Percentiles rank a stretch among this genome's conserved stretches.
Evolutionary conservation across 2,888 invertebrate genomes (phyloP).

Genomic region (Hyles lineata): DNA sequence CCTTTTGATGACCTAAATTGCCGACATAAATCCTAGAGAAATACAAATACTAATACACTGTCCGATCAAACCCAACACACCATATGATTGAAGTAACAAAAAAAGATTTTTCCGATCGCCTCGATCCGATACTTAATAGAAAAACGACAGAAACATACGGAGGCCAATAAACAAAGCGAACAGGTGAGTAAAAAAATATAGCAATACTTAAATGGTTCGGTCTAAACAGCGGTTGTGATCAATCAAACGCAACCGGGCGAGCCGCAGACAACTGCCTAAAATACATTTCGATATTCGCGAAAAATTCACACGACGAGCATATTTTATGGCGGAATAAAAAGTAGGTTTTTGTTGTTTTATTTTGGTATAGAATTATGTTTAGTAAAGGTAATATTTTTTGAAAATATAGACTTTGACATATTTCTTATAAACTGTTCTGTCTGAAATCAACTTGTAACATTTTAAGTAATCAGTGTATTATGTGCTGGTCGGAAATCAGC

Average conservation of each 20-base stretch:
- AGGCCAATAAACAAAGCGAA: background rate
- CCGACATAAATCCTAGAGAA: too few species aligned
- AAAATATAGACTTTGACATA: too few species aligned
- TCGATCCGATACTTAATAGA: background rate
- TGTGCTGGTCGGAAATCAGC: too few species aligned
- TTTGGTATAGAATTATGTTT: too few species aligned
- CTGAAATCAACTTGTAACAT: too few species aligned
- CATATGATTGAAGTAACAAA: background rate
- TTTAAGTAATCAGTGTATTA: too few species aligned
- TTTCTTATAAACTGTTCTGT: too few species aligned
- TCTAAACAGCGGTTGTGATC: background rate
- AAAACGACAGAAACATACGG: background rate
- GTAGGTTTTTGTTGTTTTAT: too few species aligned
- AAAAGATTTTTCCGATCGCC: background rate
- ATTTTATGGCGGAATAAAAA: background rate
- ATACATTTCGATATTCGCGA: conserved; percentile 4
- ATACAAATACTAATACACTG: background rate
- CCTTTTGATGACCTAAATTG: too few species aligned
- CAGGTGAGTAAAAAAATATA: background rate
- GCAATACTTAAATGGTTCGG: background rate
- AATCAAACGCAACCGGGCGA: background rate
- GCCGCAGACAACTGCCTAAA: background rate
- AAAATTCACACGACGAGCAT: background rate
- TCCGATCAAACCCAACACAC: background rate
- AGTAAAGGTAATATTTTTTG: too few species aligned